Percentiles rank a stretch among this genome's conserved stretches.
Conservation (phyloP, 2,888 invertebrate species). For the Argyresthia albistria region DNA sequence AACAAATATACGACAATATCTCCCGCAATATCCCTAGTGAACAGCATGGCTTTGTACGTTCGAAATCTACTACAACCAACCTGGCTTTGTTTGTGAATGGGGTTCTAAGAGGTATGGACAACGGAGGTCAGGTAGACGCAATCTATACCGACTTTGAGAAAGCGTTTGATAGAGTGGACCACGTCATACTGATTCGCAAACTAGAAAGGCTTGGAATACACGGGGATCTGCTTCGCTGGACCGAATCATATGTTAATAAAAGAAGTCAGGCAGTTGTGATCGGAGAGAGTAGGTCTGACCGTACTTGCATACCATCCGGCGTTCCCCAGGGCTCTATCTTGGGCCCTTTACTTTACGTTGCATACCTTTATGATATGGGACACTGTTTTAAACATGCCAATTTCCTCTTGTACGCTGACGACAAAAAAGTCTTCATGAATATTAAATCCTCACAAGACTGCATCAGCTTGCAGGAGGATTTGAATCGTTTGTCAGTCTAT, state of each 20-base stretch:
- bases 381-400: not conserved
- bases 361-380: not conserved
- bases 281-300: not conserved
- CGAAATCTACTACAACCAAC: not conserved
- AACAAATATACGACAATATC: not conserved
- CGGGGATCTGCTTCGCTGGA: slow-evolving; percentile 1
- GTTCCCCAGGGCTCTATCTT: not conserved
- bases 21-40: not conserved
- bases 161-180: slow-evolving; percentile 2
- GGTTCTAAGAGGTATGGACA: not conserved
- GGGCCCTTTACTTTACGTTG: not conserved
- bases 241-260: slow-evolving; percentile 4
- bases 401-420: not conserved
- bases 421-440: not conserved
- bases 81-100: not conserved
- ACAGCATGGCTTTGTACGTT: not conserved
- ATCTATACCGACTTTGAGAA: slow-evolving; percentile 2
- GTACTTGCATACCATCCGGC: not conserved
- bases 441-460: not conserved
- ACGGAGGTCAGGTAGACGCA: not conserved
- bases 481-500: not conserved
- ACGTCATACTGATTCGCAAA: not conserved
- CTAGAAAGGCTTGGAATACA: not conserved
- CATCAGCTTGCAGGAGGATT: not conserved
- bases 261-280: not conserved